These are phyloP conservation scores for Scaptodrosophila latifasciaeformis DNA, from an alignment of 2,888 invertebrate species.

Conservation along the genomic window DNA sequence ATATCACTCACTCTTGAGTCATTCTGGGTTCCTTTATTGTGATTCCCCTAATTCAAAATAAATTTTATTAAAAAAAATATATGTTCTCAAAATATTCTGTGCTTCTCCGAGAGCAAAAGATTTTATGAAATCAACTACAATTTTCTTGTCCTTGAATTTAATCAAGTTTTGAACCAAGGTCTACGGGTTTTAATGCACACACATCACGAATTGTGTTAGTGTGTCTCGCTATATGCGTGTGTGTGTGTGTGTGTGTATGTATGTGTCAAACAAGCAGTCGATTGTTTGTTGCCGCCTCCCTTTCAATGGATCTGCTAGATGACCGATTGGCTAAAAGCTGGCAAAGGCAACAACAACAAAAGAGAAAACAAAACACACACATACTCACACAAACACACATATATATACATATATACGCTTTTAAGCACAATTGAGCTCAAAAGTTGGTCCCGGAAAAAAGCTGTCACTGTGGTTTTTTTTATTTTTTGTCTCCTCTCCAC, in stretches of 20 bases:
- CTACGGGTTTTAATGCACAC: too few species aligned
- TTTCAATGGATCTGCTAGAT: not conserved
- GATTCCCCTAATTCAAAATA: too few species aligned
- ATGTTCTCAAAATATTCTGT: too few species aligned
- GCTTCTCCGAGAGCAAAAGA: too few species aligned
- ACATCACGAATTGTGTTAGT: too few species aligned
- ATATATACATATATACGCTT: conserved; percentile 11
- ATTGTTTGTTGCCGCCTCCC: not conserved
- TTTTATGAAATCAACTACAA: too few species aligned
- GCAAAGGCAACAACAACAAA: not conserved
- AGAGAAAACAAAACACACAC: not conserved
- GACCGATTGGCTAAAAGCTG: conserved; percentile 7
- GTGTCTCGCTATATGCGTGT: too few species aligned
- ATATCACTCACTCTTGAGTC: too few species aligned
- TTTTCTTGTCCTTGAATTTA: too few species aligned
- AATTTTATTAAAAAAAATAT: too few species aligned
- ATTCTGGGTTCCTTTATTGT: too few species aligned
- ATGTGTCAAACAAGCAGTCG: conserved; percentile 2
- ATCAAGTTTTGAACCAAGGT: too few species aligned
- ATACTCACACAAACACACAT: not conserved
- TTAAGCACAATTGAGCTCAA: conserved; percentile 14
- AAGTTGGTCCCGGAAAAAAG: not conserved
- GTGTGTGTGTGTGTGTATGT: not conserved
- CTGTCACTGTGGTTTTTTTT: conserved; percentile 1
- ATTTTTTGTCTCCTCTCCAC: not conserved